Evolutionary conservation across 2,113 vertebrate genomes (phyloP), one percentile per base, ranked within the genome.

Genomic region (Oncorhynchus nerka): DNA sequence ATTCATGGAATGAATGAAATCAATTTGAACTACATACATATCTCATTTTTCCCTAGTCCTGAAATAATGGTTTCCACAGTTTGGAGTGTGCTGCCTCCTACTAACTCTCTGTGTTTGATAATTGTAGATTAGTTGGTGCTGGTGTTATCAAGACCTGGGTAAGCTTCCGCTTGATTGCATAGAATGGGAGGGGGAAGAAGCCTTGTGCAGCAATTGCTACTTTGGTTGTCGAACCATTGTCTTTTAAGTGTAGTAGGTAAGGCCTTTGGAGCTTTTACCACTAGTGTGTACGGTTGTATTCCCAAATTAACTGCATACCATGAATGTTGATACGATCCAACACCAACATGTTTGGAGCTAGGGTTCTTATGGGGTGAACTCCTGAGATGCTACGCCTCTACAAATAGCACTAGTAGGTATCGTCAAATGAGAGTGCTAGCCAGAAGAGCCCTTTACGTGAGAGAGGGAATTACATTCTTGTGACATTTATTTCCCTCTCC

Each of bases 1-100:
- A 92, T 92, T 90, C 84, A 86, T 80, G 90, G 85, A 92, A 88
- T 90, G 84, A 90, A 89, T 83, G 61, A 91, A 93, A 92, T 92
- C 87, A 89, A 85, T 45, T 90, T 90, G 68, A 90, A 83, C 69
- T 83, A 88, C 85, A 81, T 82, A 85, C 86, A 86, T 57, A 81
- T 87, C 78, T 86, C 51, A 48, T 26, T 51, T 77, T 85, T 65
- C 79, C 76, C 32, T 57, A 5, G 5, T 49, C 34, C 55, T 75
- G 82, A 83, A 86, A 86, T 78, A 84, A 83, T 83, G 64, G 75
- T 76, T 76, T 71, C 74, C 67, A 55, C 73, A 11, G 9, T 45
- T 85, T 83, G 70, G 80, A 84, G 79, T 79, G 78, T 76, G 71
- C 61, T 57, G 64, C 7, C 77, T 79, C 79, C 81, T 67, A 51